Percentiles rank a stretch among this genome's conserved stretches.
Evolutionary conservation across 2,888 invertebrate genomes (phyloP).

Genomic region (Patella pellucida): DNA sequence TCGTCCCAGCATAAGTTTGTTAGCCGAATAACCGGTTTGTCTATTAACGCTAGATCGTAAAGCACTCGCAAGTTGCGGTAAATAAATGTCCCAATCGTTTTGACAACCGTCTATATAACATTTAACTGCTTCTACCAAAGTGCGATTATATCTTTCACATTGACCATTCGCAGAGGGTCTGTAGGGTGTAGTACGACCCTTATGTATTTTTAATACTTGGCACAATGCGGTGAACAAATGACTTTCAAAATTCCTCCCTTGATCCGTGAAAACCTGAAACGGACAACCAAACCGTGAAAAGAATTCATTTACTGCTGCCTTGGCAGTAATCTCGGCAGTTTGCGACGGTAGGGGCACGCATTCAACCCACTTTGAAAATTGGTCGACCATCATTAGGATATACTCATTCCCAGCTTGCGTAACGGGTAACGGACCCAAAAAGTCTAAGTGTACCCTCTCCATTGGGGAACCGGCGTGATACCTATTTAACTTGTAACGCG

Average conservation of each 20-base stretch:
- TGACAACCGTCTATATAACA: no score
- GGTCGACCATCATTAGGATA: background rate
- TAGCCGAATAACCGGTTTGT: background rate
- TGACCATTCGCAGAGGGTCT: conserved; percentile 26
- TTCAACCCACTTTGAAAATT: background rate
- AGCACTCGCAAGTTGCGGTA: background rate
- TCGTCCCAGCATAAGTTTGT: conserved; percentile 15
- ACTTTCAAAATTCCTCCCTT: conserved; percentile 28
- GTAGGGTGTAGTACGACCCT: conserved; percentile 26
- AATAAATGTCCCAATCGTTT: no score
- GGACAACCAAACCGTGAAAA: background rate
- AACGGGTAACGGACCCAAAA: background rate
- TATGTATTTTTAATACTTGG: conserved; percentile 22
- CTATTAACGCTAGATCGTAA: conserved; percentile 13
- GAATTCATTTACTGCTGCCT: no score
- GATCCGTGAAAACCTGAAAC: background rate
- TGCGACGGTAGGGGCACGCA: background rate
- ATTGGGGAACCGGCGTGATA: background rate
- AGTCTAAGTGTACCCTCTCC: background rate
- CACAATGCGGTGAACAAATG: conserved; percentile 24
- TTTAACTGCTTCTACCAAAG: conserved; percentile 22
- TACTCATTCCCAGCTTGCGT: background rate
- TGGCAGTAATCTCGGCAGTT: no score
- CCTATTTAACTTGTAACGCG: background rate
- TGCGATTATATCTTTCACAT: conserved; percentile 19